Conservation (phyloP, 2,888 invertebrate species). For the Papilio gigon region DNA sequence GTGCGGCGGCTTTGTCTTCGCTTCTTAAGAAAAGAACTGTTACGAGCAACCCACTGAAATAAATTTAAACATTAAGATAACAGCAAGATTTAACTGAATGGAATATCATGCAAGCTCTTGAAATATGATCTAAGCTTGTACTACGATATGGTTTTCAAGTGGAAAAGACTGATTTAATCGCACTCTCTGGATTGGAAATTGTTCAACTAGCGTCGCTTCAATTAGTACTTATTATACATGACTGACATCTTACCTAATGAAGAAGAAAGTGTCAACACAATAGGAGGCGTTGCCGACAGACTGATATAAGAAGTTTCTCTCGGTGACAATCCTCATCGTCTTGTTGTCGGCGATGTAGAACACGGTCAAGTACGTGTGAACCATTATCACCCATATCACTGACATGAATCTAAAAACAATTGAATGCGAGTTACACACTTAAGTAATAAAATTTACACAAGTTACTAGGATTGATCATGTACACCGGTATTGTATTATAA, state of each 20-base stretch:
- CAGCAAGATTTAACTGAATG: too few species aligned
- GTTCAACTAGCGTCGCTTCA: too few species aligned
- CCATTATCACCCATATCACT: conserved; percentile 91
- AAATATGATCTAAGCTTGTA: too few species aligned
- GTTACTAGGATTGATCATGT: too few species aligned
- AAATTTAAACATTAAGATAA: conserved; percentile 41
- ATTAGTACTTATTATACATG: conserved; percentile 80
- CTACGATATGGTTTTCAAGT: too few species aligned
- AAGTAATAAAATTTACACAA: not conserved
- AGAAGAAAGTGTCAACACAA: conserved; percentile 94
- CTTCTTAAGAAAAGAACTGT: conserved; percentile 87
- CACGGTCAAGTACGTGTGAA: conserved; percentile 91
- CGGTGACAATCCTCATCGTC: conserved; percentile 86
- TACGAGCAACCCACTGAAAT: conserved; percentile 86
- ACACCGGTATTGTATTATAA: too few species aligned
- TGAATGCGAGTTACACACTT: conserved; percentile 4
- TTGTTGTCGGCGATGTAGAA: conserved; percentile 90
- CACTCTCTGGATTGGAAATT: too few species aligned
- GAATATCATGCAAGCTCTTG: too few species aligned
- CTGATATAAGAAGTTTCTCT: conserved; percentile 90
- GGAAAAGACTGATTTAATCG: too few species aligned
- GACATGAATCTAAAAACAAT: conserved; percentile 83
- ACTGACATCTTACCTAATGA: conserved; percentile 86
- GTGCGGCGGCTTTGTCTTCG: conserved; percentile 78
- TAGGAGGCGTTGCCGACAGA: conserved; percentile 92